Evolutionary conservation across 2,888 invertebrate genomes (phyloP), one percentile per base, ranked within the genome.

Genomic region (Crepidodera aurea): DNA sequence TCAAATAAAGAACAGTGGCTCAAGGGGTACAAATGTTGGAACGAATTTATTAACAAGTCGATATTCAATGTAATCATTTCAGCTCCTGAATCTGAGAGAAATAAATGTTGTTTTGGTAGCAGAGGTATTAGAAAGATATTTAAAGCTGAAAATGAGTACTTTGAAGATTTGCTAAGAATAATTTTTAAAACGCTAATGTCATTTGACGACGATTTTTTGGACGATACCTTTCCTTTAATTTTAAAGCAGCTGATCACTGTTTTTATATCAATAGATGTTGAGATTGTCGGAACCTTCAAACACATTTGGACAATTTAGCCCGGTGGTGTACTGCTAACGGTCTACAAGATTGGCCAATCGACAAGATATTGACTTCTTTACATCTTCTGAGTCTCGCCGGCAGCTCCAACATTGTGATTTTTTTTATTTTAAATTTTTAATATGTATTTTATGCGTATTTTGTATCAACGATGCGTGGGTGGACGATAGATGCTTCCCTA

Each of bases 1-100:
- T 86, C 87, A 68, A 79, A 85, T 4, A n/a, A n/a, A n/a, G 74
- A 72, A 12, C 83, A 84, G 54, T 83, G 88, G 67, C 82, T 85
- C 34, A 81, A 83, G 72, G 86, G 88, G 0, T 89, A 87, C 68
- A 75, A 84, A 22, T 89, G 88, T 73, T 90, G 90, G 89, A 84
- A 84, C 72, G 84, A 61, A 58, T 75, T 74, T 61, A 57, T 74
- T 54, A 74, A 73, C 73, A 67, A 60, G 19, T 68, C 71, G 7
- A 12, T 73, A 19, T 69, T 73, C 5, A 61, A 65, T 44, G 46
- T 71, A 27, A 59, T 72, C 27, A 37, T 66, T 7, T 42, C 65
- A 5, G 57, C 62, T 29, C 42, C 54, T 22, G 62, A 62, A 1
- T 50, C 19, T 1, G 44, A 65, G 1, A 64, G 51, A 25, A 53